Base-by-base conservation (phyloP, 2,888 invertebrate species). In the Esperia sulphurella region DNA sequence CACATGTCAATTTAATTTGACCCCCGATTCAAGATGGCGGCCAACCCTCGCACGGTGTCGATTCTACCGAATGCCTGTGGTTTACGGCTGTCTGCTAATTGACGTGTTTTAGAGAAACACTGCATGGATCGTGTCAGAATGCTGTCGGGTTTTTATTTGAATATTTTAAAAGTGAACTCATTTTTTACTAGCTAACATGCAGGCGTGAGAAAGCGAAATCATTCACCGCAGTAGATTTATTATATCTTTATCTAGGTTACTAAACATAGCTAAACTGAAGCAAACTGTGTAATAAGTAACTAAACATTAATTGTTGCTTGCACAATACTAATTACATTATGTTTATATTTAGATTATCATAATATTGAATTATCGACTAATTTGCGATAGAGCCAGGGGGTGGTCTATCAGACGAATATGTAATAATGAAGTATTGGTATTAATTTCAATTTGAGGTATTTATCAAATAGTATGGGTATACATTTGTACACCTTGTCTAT, bases 1-100 rank as follows among this genome's bases (percentile, higher is more conserved):
- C 87, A 80, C 84, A 84, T 81, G 84, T 84, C 86, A 86, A 87
- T 86, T 87, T 84, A 86, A 89, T 86, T 85, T 85, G 85, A 86
- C 82, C 84, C 85, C 75, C 74, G 65, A 82, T 79, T 57, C 84
- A 87, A 88, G 82, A 87, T 88, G 88, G 87, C 86, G 70, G 76
- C 67, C 66, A 57, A 69, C 81, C 83, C 83, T 74, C 75, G 71
- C 58, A 61, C 63, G 63, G 69, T 65, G 68, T 66, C 68, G 67
- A 68, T 65, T 72, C 73, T 61, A 65, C 73, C 68, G 68, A 79
- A 83, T 79, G 80, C 79, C 75, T 80, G 82, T 62, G 81, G 78
- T 79, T 78, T 70, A 75, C 74, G 74, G 73, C 63, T 74, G 78
- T 68, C 75, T 74, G 73, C 76, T 85, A 85, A 86, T 83, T 85